Percentiles rank a stretch among this genome's conserved stretches.
Evolutionary conservation across 2,797 vertebrate genomes (phyloP).

Genomic region (Astyanax mexicanus): DNA sequence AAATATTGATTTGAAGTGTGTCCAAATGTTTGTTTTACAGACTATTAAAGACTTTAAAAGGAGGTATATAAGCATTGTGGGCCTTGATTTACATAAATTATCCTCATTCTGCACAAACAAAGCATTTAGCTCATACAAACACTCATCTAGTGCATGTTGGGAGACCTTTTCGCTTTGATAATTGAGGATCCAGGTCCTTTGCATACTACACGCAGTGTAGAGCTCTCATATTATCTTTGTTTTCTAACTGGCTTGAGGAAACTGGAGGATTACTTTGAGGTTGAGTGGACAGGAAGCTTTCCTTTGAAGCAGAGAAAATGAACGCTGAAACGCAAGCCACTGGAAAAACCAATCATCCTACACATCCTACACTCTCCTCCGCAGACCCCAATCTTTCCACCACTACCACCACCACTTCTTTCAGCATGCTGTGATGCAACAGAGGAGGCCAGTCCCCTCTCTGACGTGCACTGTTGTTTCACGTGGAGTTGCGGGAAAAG

Average conservation of each 20-base stretch:
- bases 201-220: too few relatives aligned
- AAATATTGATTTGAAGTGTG: too few relatives aligned
- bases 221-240: too few relatives aligned
- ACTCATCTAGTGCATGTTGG: too few relatives aligned
- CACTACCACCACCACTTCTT: conserved; percentile 15
- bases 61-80: too few relatives aligned
- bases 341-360: background rate
- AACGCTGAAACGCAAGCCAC: conserved; percentile 17
- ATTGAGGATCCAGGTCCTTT: too few relatives aligned
- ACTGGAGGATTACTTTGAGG: background rate
- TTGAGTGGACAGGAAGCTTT: background rate
- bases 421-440: conserved; percentile 44
- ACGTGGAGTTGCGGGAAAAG: conserved; percentile 44
- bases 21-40: too few relatives aligned
- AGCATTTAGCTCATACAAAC: too few relatives aligned
- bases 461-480: conserved; percentile 61
- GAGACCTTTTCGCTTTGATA: too few relatives aligned
- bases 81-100: too few relatives aligned
- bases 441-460: conserved; percentile 44
- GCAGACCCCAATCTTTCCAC: background rate
- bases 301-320: background rate
- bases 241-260: background rate
- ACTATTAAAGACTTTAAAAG: too few relatives aligned
- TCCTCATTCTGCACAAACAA: too few relatives aligned
- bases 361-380: conserved; percentile 8